Conservation (phyloP, 2,797 vertebrate species). For the Enteromius afrohamiltoni region DNA sequence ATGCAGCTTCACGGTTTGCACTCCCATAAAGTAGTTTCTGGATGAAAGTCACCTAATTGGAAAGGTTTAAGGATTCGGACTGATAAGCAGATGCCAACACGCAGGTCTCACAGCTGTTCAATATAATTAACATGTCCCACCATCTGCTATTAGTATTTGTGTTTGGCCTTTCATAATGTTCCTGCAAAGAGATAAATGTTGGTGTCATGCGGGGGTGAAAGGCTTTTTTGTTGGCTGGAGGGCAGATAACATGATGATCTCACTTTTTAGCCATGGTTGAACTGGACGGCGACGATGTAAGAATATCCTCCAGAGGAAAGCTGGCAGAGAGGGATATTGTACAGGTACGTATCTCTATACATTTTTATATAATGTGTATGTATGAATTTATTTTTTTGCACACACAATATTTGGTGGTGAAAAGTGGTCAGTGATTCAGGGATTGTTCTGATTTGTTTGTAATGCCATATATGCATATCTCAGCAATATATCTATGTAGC, state of each 20-base stretch:
- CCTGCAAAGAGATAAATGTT: slow-evolving; percentile 28
- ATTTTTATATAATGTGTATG: not conserved
- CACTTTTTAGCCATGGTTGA: slow-evolving; percentile 90
- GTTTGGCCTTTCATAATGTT: slow-evolving; percentile 38
- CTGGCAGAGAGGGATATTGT: slow-evolving; percentile 94
- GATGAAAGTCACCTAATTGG: slow-evolving; percentile 56
- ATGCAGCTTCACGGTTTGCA: slow-evolving; percentile 11
- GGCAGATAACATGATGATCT: slow-evolving; percentile 30
- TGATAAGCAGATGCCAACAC: slow-evolving; percentile 62
- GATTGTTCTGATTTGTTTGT: not conserved
- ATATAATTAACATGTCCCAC: slow-evolving; percentile 53
- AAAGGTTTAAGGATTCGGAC: slow-evolving; percentile 41
- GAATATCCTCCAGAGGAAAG: slow-evolving; percentile 92
- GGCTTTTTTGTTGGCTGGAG: slow-evolving; percentile 10
- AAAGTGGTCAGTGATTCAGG: not conserved
- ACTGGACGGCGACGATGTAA: slow-evolving; percentile 91
- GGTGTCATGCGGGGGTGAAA: slow-evolving; percentile 13
- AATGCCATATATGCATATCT: not conserved
- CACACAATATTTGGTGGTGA: not conserved
- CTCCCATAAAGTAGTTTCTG: slow-evolving; percentile 37
- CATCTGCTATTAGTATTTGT: slow-evolving; percentile 56
- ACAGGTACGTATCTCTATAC: slow-evolving; percentile 79
- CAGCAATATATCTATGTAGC: not conserved
- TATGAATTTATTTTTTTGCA: not conserved
- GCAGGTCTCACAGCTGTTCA: slow-evolving; percentile 55